phyloP scores from a whole-genome alignment of 2,113 vertebrate genomes.

The Acanthisitta chloris region DNA sequence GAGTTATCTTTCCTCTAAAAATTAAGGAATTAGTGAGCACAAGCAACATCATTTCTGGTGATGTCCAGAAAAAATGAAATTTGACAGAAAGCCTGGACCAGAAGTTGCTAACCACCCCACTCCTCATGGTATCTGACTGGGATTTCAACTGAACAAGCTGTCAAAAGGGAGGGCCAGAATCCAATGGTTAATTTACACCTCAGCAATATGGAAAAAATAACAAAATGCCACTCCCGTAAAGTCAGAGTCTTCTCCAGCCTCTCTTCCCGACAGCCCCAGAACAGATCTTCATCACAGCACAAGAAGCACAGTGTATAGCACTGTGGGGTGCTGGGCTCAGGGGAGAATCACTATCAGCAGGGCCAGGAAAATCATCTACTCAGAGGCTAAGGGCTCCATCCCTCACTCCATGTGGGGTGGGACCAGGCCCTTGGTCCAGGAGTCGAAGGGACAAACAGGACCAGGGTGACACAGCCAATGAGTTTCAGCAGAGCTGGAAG shows the following conservation, averaged over 20 bases:
- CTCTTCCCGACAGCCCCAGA: accelerated
- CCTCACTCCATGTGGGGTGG: accelerated
- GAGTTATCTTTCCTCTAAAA: neutral
- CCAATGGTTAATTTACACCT: neutral
- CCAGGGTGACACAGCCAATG: accelerated
- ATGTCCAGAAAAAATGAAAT: neutral
- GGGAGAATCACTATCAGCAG: neutral
- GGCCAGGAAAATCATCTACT: neutral
- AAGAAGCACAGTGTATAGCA: accelerated
- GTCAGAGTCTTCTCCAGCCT: neutral
- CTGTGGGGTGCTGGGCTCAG: neutral
- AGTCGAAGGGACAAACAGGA: neutral
- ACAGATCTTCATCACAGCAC: accelerated
- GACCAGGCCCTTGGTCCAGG: neutral
- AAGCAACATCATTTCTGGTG: neutral
- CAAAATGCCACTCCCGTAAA: neutral
- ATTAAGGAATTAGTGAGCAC: neutral
- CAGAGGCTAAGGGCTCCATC: neutral
- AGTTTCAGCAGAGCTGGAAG: neutral
- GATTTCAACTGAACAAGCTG: neutral
- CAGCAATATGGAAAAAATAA: slow-evolving; percentile 6
- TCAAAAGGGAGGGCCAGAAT: neutral
- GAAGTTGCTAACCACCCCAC: neutral
- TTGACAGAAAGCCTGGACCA: neutral
- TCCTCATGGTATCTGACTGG: neutral